Evolutionary conservation across 1,140 invertebrate species (phyloP).

Genomic region (Elysia chlorotica): DNA sequence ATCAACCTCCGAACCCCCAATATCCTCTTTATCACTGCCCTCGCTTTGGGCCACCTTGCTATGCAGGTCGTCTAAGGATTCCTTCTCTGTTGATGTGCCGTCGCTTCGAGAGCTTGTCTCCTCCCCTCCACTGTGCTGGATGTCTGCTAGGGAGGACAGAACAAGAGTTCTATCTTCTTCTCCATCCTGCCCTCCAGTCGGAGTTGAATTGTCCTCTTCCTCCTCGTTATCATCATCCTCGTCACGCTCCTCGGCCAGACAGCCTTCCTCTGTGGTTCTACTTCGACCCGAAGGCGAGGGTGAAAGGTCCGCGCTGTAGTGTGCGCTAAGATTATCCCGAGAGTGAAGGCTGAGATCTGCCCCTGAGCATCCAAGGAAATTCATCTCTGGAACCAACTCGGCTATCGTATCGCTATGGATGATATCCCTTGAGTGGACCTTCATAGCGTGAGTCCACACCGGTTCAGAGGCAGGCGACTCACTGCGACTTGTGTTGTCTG

Average conservation of each 20-base stretch:
- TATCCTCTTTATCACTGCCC: slow-evolving; percentile 22
- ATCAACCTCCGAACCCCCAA: not conserved
- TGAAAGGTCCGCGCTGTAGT: not conserved
- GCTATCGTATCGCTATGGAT: slow-evolving; percentile 54
- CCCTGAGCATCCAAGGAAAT: slow-evolving; percentile 22
- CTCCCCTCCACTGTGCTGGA: slow-evolving; percentile 3
- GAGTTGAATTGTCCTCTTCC: slow-evolving; percentile 19
- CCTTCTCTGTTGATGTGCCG: not conserved
- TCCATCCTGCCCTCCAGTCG: slow-evolving; percentile 15
- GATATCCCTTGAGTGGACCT: slow-evolving; percentile 43
- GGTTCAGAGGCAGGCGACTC: slow-evolving; percentile 56
- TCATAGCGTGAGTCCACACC: slow-evolving; percentile 35
- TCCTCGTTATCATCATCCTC: slow-evolving; percentile 9
- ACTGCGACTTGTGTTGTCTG: slow-evolving; percentile 51
- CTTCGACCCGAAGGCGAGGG: not conserved
- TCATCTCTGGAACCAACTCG: slow-evolving; percentile 35
- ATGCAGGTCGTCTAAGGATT: slow-evolving; percentile 27
- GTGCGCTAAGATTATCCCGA: slow-evolving; percentile 8
- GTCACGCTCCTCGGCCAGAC: not conserved
- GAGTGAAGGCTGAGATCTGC: slow-evolving; percentile 22
- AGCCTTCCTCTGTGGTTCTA: not conserved
- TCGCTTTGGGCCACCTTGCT: slow-evolving; percentile 40
- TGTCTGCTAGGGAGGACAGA: slow-evolving; percentile 7
- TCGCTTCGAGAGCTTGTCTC: slow-evolving; percentile 7
- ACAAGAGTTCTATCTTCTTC: slow-evolving; percentile 12